phyloP scores from a whole-genome alignment of 2,113 vertebrate genomes.

The Pluvialis apricaria region DNA sequence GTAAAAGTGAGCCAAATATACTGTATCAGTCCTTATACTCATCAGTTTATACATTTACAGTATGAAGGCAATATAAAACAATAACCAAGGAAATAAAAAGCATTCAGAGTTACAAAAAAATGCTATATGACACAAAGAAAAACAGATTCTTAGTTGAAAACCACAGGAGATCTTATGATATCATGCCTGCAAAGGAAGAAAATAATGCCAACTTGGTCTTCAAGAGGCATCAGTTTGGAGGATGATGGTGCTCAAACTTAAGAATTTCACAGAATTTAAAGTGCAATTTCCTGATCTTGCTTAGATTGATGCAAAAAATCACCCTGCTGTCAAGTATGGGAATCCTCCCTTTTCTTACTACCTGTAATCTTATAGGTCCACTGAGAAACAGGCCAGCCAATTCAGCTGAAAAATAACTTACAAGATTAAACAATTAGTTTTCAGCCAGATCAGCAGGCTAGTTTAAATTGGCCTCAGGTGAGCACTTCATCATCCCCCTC shows the following conservation, averaged over 20 bases:
- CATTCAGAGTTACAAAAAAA: not conserved
- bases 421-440: not conserved
- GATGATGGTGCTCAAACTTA: not conserved
- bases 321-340: not conserved
- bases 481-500: not conserved
- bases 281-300: not conserved
- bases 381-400: not conserved
- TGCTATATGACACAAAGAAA: not conserved
- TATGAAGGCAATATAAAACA: not conserved
- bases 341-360: not conserved
- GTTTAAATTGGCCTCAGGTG: not conserved
- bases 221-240: not conserved
- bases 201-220: not conserved
- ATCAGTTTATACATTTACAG: not conserved
- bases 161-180: not conserved
- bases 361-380: not conserved
- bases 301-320: not conserved
- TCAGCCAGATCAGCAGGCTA: not conserved
- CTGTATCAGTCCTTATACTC: not conserved
- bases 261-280: not conserved
- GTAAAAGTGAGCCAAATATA: not conserved
- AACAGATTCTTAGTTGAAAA: not conserved
- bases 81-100: not conserved
- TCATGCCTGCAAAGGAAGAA: not conserved
- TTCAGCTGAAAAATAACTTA: not conserved